Evolutionary conservation across 1,140 invertebrate species (phyloP).

Genomic region (Megalonaias nervosa): DNA sequence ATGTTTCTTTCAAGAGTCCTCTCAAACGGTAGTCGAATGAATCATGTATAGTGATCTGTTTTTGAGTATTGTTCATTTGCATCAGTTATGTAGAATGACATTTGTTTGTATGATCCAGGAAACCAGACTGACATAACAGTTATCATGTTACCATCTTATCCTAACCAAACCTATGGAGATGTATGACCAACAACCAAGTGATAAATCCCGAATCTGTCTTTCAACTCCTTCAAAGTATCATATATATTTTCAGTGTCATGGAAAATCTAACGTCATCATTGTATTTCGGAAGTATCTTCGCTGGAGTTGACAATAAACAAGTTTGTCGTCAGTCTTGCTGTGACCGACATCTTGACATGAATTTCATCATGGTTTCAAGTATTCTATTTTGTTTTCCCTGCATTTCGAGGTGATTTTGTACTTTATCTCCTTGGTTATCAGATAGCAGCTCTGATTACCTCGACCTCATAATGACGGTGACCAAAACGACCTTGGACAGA

Average conservation of each 20-base stretch:
- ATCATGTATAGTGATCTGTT: no score
- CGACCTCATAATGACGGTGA: conserved; percentile 30
- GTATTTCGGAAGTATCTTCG: conserved; percentile 33
- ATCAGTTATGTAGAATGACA: no score
- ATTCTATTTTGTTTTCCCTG: conserved; percentile 29
- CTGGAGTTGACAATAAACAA: conserved; percentile 32
- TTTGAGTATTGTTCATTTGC: no score
- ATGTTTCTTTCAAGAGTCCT: no score
- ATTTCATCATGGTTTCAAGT: conserved; percentile 23
- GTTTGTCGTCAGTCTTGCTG: conserved; percentile 38
- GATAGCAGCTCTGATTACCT: conserved; percentile 19
- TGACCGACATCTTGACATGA: conserved; percentile 36
- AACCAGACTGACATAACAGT: no score
- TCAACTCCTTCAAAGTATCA: conserved; percentile 28
- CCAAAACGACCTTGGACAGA: conserved; percentile 37
- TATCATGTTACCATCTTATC: no score
- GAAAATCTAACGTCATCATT: conserved; percentile 37
- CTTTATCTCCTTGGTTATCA: conserved; percentile 33
- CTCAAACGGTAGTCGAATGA: no score
- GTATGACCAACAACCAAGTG: no score
- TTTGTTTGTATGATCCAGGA: no score
- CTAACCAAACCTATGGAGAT: no score
- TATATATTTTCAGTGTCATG: conserved; percentile 25
- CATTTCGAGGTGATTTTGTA: conserved; percentile 6
- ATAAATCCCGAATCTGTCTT: not conserved